Evolutionary conservation across 2,113 vertebrate species (phyloP).

Genomic region (Meles meles): DNA sequence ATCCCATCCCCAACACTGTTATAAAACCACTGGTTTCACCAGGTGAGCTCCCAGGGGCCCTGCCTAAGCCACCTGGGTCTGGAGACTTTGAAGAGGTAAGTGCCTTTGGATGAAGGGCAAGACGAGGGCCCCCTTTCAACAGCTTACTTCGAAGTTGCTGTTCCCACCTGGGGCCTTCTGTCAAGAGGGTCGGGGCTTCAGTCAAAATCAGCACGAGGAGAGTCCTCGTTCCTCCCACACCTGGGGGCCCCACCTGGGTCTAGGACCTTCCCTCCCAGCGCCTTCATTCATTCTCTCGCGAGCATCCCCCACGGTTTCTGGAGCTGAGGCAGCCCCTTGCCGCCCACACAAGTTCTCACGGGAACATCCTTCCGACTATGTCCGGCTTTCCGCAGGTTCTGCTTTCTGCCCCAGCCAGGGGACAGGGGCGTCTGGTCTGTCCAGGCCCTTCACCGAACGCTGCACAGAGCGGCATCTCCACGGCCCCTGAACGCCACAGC

Average conservation of each 20-base stretch:
- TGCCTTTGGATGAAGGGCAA: not conserved
- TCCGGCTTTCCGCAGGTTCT: rapidly evolving
- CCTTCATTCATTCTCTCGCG: rapidly evolving
- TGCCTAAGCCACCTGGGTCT: no score
- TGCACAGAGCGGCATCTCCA: not conserved
- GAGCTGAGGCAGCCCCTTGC: not conserved
- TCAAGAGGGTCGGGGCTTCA: rapidly evolving
- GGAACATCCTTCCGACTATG: rapidly evolving
- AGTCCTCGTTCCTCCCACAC: rapidly evolving
- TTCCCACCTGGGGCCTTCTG: not conserved
- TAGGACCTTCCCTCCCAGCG: not conserved
- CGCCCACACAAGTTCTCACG: not conserved
- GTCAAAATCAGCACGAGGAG: rapidly evolving
- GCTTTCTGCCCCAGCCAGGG: rapidly evolving
- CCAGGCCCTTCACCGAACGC: rapidly evolving
- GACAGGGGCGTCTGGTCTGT: rapidly evolving
- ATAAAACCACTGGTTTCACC: rapidly evolving
- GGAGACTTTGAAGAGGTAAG: not conserved
- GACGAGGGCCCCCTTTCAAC: not conserved
- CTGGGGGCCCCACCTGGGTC: not conserved
- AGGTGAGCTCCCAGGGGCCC: rapidly evolving
- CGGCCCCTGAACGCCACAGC: not conserved
- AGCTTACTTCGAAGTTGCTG: rapidly evolving
- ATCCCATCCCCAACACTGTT: rapidly evolving
- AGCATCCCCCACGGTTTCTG: rapidly evolving